These are phyloP conservation scores for Elgaria multicarinata DNA, from an alignment of 2,113 vertebrate species.

Conservation along the genomic window DNA sequence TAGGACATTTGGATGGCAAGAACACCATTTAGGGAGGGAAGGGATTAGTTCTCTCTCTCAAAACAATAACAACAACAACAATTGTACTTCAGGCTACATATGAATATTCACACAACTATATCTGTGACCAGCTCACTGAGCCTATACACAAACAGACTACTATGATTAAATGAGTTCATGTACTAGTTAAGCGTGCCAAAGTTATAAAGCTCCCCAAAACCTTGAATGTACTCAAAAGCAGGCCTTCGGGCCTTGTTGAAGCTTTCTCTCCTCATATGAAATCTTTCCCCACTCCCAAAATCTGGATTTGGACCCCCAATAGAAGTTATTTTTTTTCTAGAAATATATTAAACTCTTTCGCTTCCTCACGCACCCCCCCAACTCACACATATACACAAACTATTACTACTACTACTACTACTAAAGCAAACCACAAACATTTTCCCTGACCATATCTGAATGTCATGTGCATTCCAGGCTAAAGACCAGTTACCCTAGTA, in stretches of 20 bases:
- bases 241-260: background rate
- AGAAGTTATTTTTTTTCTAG: background rate
- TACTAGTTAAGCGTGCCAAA: background rate
- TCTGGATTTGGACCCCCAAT: background rate
- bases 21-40: background rate
- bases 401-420: background rate
- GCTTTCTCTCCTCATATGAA: background rate
- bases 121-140: background rate
- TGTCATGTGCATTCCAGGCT: background rate
- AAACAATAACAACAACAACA: background rate
- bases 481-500: background rate
- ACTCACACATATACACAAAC: background rate
- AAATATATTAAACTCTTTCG: background rate
- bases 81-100: background rate
- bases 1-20: background rate
- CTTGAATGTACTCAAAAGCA: background rate
- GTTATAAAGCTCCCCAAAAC: background rate
- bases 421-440: background rate
- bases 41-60: background rate
- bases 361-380: background rate
- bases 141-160: background rate
- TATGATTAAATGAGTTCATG: background rate
- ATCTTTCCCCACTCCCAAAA: background rate
- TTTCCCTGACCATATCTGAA: slow-evolving; percentile 1
- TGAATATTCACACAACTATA: background rate